Evolutionary conservation across 2,113 vertebrate genomes (phyloP).

Genomic region (Gymnorhina tibicen): DNA sequence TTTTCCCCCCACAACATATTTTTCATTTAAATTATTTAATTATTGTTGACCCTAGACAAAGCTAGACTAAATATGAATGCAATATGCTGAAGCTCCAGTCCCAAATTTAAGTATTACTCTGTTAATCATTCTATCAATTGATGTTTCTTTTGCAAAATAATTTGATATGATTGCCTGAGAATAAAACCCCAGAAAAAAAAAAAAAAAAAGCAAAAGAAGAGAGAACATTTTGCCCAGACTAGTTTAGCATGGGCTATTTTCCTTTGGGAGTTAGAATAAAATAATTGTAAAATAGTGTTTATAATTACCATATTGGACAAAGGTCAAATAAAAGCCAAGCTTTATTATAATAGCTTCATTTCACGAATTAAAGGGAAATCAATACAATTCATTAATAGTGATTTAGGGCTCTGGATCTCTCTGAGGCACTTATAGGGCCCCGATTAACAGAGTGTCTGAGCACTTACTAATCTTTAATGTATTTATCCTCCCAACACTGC

Average conservation of each 20-base stretch:
- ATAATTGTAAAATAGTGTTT: slow-evolving; percentile 24
- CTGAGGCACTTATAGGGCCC: background rate
- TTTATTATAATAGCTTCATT: slow-evolving; percentile 43
- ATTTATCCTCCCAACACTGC: slow-evolving; percentile 7
- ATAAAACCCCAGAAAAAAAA: background rate
- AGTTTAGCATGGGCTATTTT: background rate
- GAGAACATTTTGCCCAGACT: background rate
- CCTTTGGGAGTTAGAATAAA: slow-evolving; percentile 9
- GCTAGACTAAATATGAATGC: background rate
- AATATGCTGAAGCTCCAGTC: background rate
- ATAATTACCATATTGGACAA: slow-evolving; percentile 12
- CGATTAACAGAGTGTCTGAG: background rate
- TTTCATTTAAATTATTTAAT: background rate
- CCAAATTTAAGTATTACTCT: background rate
- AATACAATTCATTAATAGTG: slow-evolving; percentile 40
- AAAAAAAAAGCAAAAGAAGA: background rate
- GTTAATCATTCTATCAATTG: background rate
- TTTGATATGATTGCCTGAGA: background rate
- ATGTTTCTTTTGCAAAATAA: background rate
- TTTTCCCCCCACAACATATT: background rate
- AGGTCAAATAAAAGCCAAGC: slow-evolving; percentile 27
- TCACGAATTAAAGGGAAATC: slow-evolving; percentile 42
- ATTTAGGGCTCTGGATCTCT: slow-evolving; percentile 25
- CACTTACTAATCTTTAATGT: slow-evolving; percentile 20
- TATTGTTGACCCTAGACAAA: background rate